phyloP scores from a whole-genome alignment of 37 sponge, comb jelly and placozoan species.

The Eunapius fragilis region DNA sequence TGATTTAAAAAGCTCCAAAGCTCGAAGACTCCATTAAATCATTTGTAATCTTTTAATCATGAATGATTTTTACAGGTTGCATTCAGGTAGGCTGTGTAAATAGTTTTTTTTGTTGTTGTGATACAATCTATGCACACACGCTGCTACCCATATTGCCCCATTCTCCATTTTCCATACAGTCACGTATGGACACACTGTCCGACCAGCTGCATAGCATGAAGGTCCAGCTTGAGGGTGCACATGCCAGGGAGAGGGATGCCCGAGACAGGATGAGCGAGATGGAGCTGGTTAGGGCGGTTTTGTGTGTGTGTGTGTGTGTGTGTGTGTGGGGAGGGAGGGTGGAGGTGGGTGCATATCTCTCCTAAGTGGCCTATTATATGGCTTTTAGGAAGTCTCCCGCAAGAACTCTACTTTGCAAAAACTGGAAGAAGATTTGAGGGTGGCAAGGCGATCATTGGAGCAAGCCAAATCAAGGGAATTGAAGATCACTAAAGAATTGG shows the following conservation, averaged over 20 bases:
- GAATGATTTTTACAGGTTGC: no score
- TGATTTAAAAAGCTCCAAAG: no score
- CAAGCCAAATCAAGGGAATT: constrained; percentile 30
- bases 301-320: background rate
- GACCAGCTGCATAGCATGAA: constrained; percentile 5
- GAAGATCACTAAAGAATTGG: constrained; percentile 15
- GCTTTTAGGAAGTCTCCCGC: background rate
- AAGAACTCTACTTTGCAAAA: background rate
- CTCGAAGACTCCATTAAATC: no score
- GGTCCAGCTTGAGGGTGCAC: constrained; percentile 20
- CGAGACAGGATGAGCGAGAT: background rate
- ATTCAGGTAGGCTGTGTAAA: no score
- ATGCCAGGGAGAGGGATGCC: constrained; percentile 5
- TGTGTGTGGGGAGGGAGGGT: background rate
- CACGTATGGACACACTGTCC: background rate
- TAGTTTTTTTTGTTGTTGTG: background rate
- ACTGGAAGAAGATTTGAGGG: constrained; percentile 20
- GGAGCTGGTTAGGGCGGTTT: background rate
- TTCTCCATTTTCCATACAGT: background rate
- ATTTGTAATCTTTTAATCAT: no score
- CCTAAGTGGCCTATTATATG: background rate
- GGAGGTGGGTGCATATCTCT: background rate
- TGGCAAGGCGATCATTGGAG: constrained; percentile 22
- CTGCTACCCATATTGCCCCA: background rate
- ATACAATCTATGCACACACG: background rate